These are phyloP conservation scores for Heliconius hewitsoni DNA, from an alignment of 1,140 invertebrate species.

Conservation along the genomic window DNA sequence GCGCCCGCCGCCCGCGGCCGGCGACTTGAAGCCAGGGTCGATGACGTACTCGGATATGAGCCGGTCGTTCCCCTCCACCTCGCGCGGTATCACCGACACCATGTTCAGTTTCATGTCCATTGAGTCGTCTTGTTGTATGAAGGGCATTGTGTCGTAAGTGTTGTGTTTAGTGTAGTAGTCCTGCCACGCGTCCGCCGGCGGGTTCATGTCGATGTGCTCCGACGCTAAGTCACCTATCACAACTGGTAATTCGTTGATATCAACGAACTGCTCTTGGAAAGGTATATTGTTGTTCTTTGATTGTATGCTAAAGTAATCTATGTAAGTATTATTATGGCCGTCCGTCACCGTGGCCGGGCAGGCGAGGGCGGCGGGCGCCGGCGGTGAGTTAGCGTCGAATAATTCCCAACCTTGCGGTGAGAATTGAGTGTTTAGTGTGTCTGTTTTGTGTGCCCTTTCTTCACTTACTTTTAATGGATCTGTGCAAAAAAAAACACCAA, in stretches of 20 bases:
- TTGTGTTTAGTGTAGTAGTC: constrained; percentile 55
- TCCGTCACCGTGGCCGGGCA: constrained; percentile 21
- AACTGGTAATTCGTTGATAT: constrained; percentile 64
- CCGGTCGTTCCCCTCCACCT: constrained; percentile 62
- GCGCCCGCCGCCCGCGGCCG: constrained; percentile 46
- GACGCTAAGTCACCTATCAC: constrained; percentile 65
- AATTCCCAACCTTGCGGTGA: constrained; percentile 72
- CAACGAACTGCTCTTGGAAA: constrained; percentile 63
- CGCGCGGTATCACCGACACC: constrained; percentile 59
- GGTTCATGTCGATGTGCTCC: constrained; percentile 44
- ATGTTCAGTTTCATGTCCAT: constrained; percentile 57
- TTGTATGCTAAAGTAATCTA: constrained; percentile 41
- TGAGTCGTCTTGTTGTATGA: constrained; percentile 68
- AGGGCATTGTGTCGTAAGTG: constrained; percentile 62
- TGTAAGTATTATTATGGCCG: constrained; percentile 44
- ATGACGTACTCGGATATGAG: constrained; percentile 59
- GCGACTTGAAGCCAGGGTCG: constrained; percentile 33
- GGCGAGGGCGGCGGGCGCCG: constrained; percentile 7
- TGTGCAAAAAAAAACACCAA: constrained; percentile 43
- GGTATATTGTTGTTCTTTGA: constrained; percentile 47
- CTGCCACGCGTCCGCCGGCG: constrained; percentile 47
- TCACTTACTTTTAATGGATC: constrained; percentile 62
- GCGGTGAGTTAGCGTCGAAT: constrained; percentile 63
- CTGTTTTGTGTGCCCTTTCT: constrained; percentile 66
- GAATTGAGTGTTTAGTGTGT: constrained; percentile 71